Conservation (phyloP, 1,140 invertebrate genomes). For the Globodera rostochiensis region DNA sequence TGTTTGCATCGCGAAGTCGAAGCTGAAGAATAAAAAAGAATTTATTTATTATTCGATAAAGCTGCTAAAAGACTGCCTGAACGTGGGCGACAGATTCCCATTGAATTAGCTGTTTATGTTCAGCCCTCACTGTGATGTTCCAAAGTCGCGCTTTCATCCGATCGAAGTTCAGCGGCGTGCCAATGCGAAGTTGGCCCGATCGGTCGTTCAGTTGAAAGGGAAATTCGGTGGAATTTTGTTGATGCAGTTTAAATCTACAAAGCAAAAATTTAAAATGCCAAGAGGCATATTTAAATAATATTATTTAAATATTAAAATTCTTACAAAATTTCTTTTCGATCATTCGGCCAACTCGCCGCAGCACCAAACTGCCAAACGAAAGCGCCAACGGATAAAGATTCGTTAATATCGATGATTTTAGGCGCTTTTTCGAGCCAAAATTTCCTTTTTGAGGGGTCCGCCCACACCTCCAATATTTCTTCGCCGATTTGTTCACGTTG, state of each 20-base stretch:
- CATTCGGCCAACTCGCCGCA: slow-evolving; percentile 36
- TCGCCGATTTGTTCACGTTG: neutral
- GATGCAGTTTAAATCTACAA: slow-evolving; percentile 16
- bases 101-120: slow-evolving; percentile 37
- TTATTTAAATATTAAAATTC: neutral
- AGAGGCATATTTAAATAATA: no score
- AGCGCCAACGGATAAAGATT: slow-evolving; percentile 33
- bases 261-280: neutral
- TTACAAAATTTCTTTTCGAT: slow-evolving; percentile 36
- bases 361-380: slow-evolving; percentile 43
- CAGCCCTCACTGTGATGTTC: slow-evolving; percentile 38
- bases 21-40: neutral
- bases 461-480: slow-evolving; percentile 22
- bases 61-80: no score
- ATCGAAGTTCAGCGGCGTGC: slow-evolving; percentile 31
- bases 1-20: slow-evolving; percentile 33
- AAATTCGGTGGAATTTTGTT: slow-evolving; percentile 18
- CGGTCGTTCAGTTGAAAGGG: slow-evolving; percentile 44
- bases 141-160: slow-evolving; percentile 3
- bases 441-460: slow-evolving; percentile 24
- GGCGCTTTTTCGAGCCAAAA: slow-evolving; percentile 42
- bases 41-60: neutral
- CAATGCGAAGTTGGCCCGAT: slow-evolving; percentile 42
- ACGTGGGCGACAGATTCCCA: neutral
- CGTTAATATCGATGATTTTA: slow-evolving; percentile 41